Conservation (phyloP, 1,140 invertebrate species). For the Sitodiplosis mosellana region DNA sequence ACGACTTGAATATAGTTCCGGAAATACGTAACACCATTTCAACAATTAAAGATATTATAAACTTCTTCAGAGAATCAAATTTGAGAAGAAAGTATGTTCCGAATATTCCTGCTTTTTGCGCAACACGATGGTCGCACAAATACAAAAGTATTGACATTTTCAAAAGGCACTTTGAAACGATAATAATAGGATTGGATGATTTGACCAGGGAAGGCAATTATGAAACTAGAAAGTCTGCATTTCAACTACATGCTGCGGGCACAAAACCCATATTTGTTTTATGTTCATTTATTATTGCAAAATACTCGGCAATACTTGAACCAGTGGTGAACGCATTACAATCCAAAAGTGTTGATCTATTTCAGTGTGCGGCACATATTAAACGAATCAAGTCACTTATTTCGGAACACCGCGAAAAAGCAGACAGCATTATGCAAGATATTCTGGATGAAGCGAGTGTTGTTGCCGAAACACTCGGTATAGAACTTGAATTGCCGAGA, state of each 20-base stretch:
- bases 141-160: conserved; percentile 16
- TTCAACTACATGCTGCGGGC: conserved; percentile 7
- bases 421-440: conserved; percentile 3
- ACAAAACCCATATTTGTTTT: conserved; percentile 7
- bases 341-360: conserved; percentile 8
- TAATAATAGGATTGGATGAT: conserved; percentile 7
- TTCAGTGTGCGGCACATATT: conserved; percentile 5
- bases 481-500: conserved; percentile 6
- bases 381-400: conserved; percentile 4
- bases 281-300: conserved; percentile 6
- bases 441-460: not conserved
- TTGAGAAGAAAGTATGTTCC: conserved; percentile 14
- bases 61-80: conserved; percentile 17
- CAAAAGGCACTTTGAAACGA: conserved; percentile 6
- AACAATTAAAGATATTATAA: conserved; percentile 17
- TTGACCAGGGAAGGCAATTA: conserved; percentile 8
- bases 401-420: conserved; percentile 4
- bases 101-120: conserved; percentile 17
- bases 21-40: conserved; percentile 17
- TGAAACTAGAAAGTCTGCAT: conserved; percentile 7
- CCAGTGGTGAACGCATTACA: conserved; percentile 7
- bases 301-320: conserved; percentile 11
- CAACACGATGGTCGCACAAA: conserved; percentile 20
- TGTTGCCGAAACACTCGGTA: conserved; percentile 2
- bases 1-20: conserved; percentile 14